phyloP scores from a whole-genome alignment of 2,888 invertebrate species.

The Malthinus seriepunctatus region DNA sequence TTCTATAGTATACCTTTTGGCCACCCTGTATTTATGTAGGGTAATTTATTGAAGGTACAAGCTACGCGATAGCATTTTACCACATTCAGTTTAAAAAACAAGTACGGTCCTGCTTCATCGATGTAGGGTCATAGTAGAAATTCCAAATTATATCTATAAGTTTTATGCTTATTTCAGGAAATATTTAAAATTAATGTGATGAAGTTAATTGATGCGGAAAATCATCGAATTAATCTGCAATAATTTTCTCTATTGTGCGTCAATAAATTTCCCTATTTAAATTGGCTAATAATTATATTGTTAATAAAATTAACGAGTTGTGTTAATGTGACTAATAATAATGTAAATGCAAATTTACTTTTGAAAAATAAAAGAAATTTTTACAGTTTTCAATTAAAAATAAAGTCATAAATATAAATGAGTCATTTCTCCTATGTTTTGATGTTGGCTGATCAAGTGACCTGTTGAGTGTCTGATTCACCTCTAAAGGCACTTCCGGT shows the following conservation, averaged over 20 bases:
- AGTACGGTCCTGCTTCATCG: too few species aligned
- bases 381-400: conserved; percentile 28
- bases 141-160: too few species aligned
- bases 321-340: background rate
- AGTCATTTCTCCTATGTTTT: conserved; percentile 25
- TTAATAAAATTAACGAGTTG: background rate
- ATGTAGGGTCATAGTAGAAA: too few species aligned
- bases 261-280: background rate
- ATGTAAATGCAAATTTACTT: background rate
- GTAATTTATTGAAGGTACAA: too few species aligned
- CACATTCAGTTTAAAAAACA: too few species aligned
- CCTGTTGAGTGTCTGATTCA: conserved; percentile 33
- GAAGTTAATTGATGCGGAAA: background rate
- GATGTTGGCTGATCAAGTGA: conserved; percentile 30
- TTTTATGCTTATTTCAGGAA: too few species aligned
- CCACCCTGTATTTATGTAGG: too few species aligned
- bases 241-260: background rate
- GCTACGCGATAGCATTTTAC: too few species aligned
- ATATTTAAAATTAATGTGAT: too few species aligned
- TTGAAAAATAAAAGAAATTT: conserved; percentile 9
- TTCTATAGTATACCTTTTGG: too few species aligned
- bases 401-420: conserved; percentile 25
- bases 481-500: conserved; percentile 34
- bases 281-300: background rate
- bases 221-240: background rate